phyloP scores from a whole-genome alignment of 2,113 vertebrate genomes.

The Stomatorhinus ivindoensis region DNA sequence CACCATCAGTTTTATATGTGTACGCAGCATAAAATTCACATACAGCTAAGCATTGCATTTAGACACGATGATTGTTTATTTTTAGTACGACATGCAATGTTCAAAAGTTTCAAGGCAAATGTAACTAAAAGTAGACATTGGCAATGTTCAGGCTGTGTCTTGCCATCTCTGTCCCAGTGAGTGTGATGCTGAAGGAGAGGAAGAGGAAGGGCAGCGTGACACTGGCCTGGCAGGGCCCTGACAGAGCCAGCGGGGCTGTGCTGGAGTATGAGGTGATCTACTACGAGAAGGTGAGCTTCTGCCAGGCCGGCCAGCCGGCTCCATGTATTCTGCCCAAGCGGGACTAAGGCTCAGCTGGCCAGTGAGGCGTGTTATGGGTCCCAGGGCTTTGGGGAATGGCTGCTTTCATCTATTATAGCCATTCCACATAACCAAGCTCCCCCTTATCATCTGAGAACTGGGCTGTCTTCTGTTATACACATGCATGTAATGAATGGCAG shows the following conservation, averaged over 20 bases:
- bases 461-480: not conserved
- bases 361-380: not conserved
- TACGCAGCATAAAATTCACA: not conserved
- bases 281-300: constrained; percentile 65
- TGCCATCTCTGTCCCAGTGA: constrained; percentile 48
- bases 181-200: constrained; percentile 69
- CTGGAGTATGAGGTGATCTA: constrained; percentile 76
- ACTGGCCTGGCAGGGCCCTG: constrained; percentile 36
- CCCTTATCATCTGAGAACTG: not conserved
- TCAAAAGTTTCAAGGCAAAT: not conserved
- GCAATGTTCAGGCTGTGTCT: not conserved
- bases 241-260: constrained; percentile 55
- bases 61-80: not conserved
- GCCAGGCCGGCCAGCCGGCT: not conserved
- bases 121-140: not conserved
- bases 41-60: not conserved
- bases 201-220: constrained; percentile 72
- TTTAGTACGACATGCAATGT: too few relatives aligned
- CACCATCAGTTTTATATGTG: not conserved
- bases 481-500: not conserved
- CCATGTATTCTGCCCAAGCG: not conserved
- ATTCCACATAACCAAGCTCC: not conserved
- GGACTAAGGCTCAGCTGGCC: not conserved
- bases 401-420: not conserved
- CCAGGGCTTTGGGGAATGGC: not conserved